phyloP scores from a whole-genome alignment of 2,888 invertebrate genomes.

The Melinopterus prodromus region DNA sequence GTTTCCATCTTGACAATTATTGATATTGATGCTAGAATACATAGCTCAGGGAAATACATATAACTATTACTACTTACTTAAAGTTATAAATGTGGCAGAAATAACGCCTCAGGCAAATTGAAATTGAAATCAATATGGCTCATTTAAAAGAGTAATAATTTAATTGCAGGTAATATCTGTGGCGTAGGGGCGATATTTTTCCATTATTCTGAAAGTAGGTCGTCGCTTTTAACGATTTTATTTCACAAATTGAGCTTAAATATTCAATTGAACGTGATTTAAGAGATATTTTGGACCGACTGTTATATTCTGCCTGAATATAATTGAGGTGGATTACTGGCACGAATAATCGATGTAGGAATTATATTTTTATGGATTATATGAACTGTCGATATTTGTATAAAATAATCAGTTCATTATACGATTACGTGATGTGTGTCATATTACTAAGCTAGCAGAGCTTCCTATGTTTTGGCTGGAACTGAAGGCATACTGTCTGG shows the following conservation, averaged over 20 bases:
- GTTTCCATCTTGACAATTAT: no score
- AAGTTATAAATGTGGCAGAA: background rate
- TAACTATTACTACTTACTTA: no score
- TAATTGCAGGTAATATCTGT: background rate
- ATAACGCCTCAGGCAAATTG: background rate
- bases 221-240: background rate
- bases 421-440: no score
- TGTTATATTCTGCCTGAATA: background rate
- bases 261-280: conserved; percentile 4
- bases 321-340: background rate
- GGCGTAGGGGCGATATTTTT: background rate
- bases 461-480: no score
- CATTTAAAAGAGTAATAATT: background rate
- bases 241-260: background rate
- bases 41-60: no score
- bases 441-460: no score
- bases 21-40: no score
- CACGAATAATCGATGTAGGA: background rate
- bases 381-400: no score
- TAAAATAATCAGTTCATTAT: no score
- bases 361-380: no score
- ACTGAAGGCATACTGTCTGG: no score
- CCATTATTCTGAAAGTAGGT: background rate
- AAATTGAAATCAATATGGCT: background rate
- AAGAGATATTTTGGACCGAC: background rate